A percentile compares a stretch with the other conserved stretches of the same genome.
phyloP scores from a whole-genome alignment of 2,797 vertebrate genomes.

The Myotis daubentonii region DNA sequence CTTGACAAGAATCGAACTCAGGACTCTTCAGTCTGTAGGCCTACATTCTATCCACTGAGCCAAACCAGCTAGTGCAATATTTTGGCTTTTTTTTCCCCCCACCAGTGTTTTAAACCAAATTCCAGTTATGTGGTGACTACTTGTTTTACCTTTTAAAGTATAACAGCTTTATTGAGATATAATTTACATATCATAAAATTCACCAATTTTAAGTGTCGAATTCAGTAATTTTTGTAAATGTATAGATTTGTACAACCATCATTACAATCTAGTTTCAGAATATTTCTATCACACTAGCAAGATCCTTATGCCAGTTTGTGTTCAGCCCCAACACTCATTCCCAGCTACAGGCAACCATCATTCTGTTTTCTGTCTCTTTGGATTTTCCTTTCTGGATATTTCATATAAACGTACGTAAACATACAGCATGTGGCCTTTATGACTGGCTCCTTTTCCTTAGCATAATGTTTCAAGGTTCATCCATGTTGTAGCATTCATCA shows the following conservation, averaged over 20 bases:
- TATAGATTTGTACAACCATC: not conserved
- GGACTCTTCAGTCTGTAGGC: too few species aligned
- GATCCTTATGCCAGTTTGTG: not conserved
- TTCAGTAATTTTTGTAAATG: not conserved
- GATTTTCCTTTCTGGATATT: not conserved
- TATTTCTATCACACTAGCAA: not conserved
- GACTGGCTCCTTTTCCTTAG: not conserved
- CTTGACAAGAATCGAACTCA: too few species aligned
- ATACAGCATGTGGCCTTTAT: not conserved
- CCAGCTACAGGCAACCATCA: not conserved
- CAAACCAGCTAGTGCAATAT: too few species aligned
- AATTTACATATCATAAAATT: not conserved
- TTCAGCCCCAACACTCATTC: not conserved
- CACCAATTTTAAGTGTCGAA: not conserved
- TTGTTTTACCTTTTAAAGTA: conserved; percentile 3
- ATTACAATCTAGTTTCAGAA: not conserved
- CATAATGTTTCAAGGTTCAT: not conserved
- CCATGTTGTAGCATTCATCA: not conserved
- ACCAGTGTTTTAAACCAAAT: not conserved
- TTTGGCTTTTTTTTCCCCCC: not conserved
- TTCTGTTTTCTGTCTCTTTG: not conserved
- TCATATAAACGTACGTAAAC: not conserved
- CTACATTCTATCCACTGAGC: too few species aligned
- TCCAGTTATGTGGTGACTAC: not conserved
- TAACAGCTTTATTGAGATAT: not conserved